Percentiles rank a stretch among this genome's conserved stretches.
Evolutionary conservation across 92 coral and sea anemone genomes (phyloP).

Genomic region (Palythoa grandiflora): DNA sequence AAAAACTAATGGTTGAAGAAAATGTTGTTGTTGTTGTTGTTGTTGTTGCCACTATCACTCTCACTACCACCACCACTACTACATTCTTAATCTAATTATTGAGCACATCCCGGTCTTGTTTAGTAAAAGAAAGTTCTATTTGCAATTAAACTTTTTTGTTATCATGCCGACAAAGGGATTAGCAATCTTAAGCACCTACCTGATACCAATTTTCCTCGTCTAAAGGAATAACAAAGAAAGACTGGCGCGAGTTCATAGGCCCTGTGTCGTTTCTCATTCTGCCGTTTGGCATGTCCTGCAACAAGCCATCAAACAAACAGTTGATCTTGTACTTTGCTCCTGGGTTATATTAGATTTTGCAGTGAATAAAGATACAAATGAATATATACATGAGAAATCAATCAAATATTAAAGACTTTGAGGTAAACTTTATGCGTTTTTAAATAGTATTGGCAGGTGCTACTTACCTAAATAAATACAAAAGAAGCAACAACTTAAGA

Average conservation of each 20-base stretch:
- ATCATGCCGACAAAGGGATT: not conserved
- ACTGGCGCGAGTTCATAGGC: not conserved
- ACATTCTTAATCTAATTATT: not conserved
- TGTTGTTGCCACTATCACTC: too few species aligned
- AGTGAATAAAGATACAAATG: not conserved
- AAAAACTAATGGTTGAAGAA: too few species aligned
- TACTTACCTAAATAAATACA: too few species aligned
- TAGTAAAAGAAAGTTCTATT: not conserved
- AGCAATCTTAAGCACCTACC: not conserved
- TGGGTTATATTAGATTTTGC: not conserved
- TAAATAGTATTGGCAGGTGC: too few species aligned
- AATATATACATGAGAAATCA: not conserved
- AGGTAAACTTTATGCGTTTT: too few species aligned
- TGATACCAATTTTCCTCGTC: conserved; percentile 27
- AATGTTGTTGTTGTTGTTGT: too few species aligned
- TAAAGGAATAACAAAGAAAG: conserved; percentile 15
- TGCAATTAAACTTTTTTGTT: not conserved
- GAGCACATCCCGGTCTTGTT: not conserved
- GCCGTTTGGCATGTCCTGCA: conserved; percentile 48
- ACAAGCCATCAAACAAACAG: too few species aligned
- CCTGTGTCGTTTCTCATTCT: conserved; percentile 42
- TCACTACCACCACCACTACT: too few species aligned
- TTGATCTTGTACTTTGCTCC: not conserved
- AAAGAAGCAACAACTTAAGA: too few species aligned
- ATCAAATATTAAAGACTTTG: too few species aligned